Percentiles rank a stretch among this genome's conserved stretches.
Conservation (phyloP, 2,113 vertebrate genomes). For the Etheostoma cragini region DNA sequence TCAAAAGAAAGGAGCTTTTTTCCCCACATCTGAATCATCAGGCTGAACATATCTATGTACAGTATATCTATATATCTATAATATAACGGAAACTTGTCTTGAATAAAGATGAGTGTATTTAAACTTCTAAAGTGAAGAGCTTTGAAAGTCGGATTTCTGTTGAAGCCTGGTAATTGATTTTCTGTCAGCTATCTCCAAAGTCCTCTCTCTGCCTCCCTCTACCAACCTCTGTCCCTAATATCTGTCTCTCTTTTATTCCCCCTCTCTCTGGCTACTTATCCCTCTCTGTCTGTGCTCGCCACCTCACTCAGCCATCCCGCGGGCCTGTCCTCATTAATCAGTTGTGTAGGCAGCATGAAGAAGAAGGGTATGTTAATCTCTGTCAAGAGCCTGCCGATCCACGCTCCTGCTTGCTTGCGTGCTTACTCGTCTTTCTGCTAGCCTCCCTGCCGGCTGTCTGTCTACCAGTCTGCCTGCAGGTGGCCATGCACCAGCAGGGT, state of each 20-base stretch:
- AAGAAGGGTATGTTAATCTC: slow-evolving; percentile 53
- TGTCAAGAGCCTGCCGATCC: slow-evolving; percentile 50
- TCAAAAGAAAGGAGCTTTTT: neutral
- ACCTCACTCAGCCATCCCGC: slow-evolving; percentile 45
- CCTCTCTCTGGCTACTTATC: slow-evolving; percentile 30
- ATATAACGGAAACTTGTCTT: slow-evolving; percentile 5
- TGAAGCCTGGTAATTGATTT: slow-evolving; percentile 65
- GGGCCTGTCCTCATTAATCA: slow-evolving; percentile 64
- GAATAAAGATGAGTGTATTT: slow-evolving; percentile 25
- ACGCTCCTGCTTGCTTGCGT: slow-evolving; percentile 47
- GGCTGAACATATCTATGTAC: neutral
- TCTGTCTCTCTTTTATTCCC: slow-evolving; percentile 24
- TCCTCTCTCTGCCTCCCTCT: slow-evolving; percentile 24
- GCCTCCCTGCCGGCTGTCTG: slow-evolving; percentile 30
- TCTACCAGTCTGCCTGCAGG: slow-evolving; percentile 54
- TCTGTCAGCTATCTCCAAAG: slow-evolving; percentile 44
- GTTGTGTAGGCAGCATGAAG: slow-evolving; percentile 54
- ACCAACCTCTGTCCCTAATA: slow-evolving; percentile 23
- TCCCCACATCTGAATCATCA: neutral
- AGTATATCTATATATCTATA: too few relatives aligned
- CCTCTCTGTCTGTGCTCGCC: slow-evolving; percentile 33
- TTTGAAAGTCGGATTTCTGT: slow-evolving; percentile 55
- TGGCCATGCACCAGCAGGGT: slow-evolving; percentile 57
- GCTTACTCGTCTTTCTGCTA: slow-evolving; percentile 38
- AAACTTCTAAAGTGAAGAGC: slow-evolving; percentile 38